A percentile compares a stretch with the other conserved stretches of the same genome.
Conservation (phyloP, 2,888 invertebrate species). For the Amorpha juglandis region DNA sequence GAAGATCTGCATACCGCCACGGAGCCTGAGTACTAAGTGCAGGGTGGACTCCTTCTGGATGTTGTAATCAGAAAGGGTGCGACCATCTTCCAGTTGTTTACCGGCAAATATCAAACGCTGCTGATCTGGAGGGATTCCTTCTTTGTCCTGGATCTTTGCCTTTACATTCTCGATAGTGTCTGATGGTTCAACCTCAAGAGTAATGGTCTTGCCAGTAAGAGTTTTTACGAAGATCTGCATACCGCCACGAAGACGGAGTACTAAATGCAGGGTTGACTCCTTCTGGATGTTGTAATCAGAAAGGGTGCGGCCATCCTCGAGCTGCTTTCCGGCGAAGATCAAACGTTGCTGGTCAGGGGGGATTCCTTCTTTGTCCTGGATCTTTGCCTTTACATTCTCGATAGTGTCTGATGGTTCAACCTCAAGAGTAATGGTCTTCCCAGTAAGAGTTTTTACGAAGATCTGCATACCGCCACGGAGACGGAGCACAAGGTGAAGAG, state of each 20-base stretch:
- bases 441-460: constrained; percentile 64
- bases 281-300: constrained; percentile 70
- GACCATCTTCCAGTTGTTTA: constrained; percentile 57
- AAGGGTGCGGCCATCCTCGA: constrained; percentile 64
- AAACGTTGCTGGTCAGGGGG: constrained; percentile 67
- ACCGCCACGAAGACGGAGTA: constrained; percentile 62
- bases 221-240: constrained; percentile 64
- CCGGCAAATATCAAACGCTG: constrained; percentile 58
- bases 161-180: constrained; percentile 62
- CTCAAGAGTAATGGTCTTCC: constrained; percentile 64
- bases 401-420: constrained; percentile 66
- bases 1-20: constrained; percentile 60
- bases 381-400: constrained; percentile 67
- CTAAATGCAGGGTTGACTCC: constrained; percentile 63
- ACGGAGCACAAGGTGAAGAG: constrained; percentile 65
- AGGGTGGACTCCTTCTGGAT: constrained; percentile 60
- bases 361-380: constrained; percentile 69
- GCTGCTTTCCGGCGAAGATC: constrained; percentile 65
- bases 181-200: constrained; percentile 54
- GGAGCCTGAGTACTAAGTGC: constrained; percentile 52
- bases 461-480: constrained; percentile 70
- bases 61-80: constrained; percentile 57
- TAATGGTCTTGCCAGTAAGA: constrained; percentile 57
- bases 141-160: constrained; percentile 59
- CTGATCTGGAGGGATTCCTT: constrained; percentile 60